Evolutionary conservation across 2,888 invertebrate genomes (phyloP), one percentile per base, ranked within the genome.

Genomic region (Cecidostiba fungosa): DNA sequence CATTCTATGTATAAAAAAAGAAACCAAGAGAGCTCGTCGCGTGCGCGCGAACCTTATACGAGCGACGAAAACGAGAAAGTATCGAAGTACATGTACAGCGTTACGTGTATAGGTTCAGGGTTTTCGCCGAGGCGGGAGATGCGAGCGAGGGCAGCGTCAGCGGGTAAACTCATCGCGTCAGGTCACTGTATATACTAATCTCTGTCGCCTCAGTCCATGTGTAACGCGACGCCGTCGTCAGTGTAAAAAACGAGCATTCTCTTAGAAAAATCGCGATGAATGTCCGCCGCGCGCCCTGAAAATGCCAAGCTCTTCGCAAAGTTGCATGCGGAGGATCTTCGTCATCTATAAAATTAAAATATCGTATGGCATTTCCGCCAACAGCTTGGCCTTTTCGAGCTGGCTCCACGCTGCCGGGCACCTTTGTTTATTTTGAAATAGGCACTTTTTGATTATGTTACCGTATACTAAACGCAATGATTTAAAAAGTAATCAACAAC

Each of bases 111-210:
- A 62, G 26, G 36, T 73, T 74, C 36, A 83, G 59, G 74, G 39
- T 77, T 66, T 74, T 23, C 32, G 47, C 66, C 32, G 82, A 70
- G 59, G 19, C 50, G 69, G 36, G 43, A 29, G 19, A 32, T 59
- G 69, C 26, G 39, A 43, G 39, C 23, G 26, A 69, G 50, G 66
- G 66, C 66, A 66, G 8, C 29, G 39, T 19, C 23, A 32, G 23
- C 16, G 32, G 10, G 6, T 36, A 72, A 66, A 84, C 70, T 90
- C 86, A 85, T 88, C 87, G 84, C 86, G 88, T 91, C 89, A 89
- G 89, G 79, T 86, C 84, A 82, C 85, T 78, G 87, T 87, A 77
- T 77, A 36, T 66, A 47, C 84, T 50, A 79, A 78, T 80, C 78
- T 81, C 23, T 69, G 82, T 84, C 39, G 26, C 62, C 47, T 74